Base-by-base conservation (phyloP, 2,888 invertebrate genomes). In the Temnothorax rugatulus region DNA sequence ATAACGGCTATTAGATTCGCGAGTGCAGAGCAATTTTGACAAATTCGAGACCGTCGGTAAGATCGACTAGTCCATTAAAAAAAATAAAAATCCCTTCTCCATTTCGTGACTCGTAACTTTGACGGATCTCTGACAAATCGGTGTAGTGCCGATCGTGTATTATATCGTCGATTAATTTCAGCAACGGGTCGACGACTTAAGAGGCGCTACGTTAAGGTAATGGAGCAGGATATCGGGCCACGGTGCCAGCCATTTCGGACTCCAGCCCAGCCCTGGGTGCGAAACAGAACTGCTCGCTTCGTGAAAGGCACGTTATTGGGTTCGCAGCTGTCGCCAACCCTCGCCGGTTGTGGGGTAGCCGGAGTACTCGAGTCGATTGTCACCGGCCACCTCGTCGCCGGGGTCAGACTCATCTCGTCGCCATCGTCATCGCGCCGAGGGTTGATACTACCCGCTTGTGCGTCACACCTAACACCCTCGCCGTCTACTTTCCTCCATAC, bases 251-350 rank as follows among this genome's bases (percentile, higher is more conserved):
- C 87, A 82, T 91, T 88, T 79, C 83, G 71, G 71, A 41, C 52
- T 69, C 82, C 41, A 85, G 71, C 84, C 86, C 83, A 64, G 84
- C 83, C 73, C 61, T 25, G 50, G 50, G 68, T 47, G 79, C 54
- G 41, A 47, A 34, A 25, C 66, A 44, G 69, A 69, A 83, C 85
- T 88, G 89, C 87, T 88, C 84, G 86, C 77, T 88, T 91, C 86
- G 89, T 86, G 87, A 73, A 44, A 85, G 90, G 92, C 91, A 93
- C 94, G 94, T 95, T 95, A 95, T 95, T 95, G 94, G 93, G 89
- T 91, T 87, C 91, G 87, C 95, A 95, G 95, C 95, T 95, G 95
- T 95, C 94, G 94, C 93, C 93, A 90, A 87, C 86, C 89, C 89
- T 89, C 88, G 88, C 84, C 87, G 82, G 86, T 86, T 85, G 87